Evolutionary conservation across 1,140 invertebrate species (phyloP).

Genomic region (Anoplophora glabripennis): DNA sequence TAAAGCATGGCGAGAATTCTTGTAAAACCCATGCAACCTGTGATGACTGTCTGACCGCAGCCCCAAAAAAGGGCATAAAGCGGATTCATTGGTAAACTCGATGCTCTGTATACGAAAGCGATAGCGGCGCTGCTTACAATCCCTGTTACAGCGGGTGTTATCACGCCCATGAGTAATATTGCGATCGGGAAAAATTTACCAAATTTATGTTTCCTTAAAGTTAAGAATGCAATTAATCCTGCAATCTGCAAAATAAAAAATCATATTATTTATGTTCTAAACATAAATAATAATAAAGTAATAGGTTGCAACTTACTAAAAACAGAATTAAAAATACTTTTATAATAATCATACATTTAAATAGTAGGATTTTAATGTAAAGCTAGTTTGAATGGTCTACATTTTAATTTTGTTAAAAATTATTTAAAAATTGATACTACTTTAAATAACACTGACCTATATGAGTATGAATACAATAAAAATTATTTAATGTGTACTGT

Average conservation of each 20-base stretch:
- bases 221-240: conserved; percentile 85
- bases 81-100: conserved; percentile 82
- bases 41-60: conserved; percentile 85
- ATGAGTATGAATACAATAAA: too few species aligned
- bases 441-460: too few species aligned
- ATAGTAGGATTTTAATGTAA: too few species aligned
- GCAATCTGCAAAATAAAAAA: conserved; percentile 57
- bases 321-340: neutral
- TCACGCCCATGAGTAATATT: conserved; percentile 83
- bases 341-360: too few species aligned
- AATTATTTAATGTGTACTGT: neutral
- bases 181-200: conserved; percentile 88
- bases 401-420: too few species aligned
- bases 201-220: conserved; percentile 87
- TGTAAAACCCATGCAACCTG: conserved; percentile 85
- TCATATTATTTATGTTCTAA: neutral
- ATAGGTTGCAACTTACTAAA: too few species aligned
- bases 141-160: conserved; percentile 81
- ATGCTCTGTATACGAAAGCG: conserved; percentile 88
- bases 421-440: too few species aligned
- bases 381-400: too few species aligned
- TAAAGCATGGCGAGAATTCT: conserved; percentile 89
- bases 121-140: conserved; percentile 89
- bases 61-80: conserved; percentile 92
- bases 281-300: too few species aligned